Percentiles rank a stretch among this genome's conserved stretches.
These are phyloP conservation scores for Alca torda DNA, from an alignment of 2,797 vertebrate species.

Conservation along the genomic window DNA sequence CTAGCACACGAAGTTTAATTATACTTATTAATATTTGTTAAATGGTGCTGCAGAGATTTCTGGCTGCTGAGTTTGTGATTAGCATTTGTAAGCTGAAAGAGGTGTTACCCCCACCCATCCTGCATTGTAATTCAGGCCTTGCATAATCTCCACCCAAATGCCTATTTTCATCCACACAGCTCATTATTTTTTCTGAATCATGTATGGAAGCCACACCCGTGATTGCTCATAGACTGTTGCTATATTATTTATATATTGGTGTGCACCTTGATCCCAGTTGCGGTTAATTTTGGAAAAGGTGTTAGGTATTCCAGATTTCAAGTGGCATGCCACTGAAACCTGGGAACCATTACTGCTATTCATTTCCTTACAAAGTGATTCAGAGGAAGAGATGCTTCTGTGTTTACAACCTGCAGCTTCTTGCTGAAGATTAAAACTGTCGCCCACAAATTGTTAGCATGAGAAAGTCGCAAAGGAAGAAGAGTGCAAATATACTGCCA, in stretches of 20 bases:
- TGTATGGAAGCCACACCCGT: constrained; percentile 51
- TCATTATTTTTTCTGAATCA: constrained; percentile 74
- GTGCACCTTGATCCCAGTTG: constrained; percentile 3
- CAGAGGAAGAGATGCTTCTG: background rate
- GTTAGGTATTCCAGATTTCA: background rate
- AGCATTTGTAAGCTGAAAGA: constrained; percentile 40
- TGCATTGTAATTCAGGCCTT: constrained; percentile 54
- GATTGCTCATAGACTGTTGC: constrained; percentile 55
- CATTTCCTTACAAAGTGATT: constrained; percentile 44
- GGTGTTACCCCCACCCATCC: constrained; percentile 36
- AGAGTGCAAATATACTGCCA: background rate
- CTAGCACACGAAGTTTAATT: constrained; percentile 17
- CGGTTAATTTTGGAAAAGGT: constrained; percentile 4
- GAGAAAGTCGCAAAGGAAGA: background rate
- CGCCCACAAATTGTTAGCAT: background rate
- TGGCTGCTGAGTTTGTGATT: constrained; percentile 27
- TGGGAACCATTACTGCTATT: constrained; percentile 27
- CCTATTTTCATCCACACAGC: constrained; percentile 64
- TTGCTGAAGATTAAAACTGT: constrained; percentile 5
- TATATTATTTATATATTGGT: constrained; percentile 36
- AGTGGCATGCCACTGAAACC: constrained; percentile 11
- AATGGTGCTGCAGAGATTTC: constrained; percentile 29
- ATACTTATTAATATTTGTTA: constrained; percentile 29
- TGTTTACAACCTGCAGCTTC: background rate
- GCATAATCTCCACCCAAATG: constrained; percentile 64